Conservation (phyloP, 2,888 invertebrate genomes). For the Argyresthia albistria region DNA sequence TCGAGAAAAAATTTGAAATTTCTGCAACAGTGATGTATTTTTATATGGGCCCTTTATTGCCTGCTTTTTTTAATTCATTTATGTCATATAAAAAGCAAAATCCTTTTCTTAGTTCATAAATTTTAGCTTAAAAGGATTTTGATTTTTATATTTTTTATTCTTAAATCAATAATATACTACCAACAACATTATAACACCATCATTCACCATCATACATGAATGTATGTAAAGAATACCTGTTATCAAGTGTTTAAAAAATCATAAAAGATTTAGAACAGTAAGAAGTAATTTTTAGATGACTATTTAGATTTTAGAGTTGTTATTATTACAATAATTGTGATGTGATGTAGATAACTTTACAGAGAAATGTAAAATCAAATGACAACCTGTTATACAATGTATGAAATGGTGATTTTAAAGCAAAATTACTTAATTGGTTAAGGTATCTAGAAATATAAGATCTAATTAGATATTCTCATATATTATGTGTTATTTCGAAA, state of each 20-base stretch:
- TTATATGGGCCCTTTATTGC: background rate
- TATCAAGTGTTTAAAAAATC: too few species aligned
- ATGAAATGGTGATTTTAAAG: too few species aligned
- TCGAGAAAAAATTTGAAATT: slow-evolving; percentile 35
- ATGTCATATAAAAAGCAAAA: background rate
- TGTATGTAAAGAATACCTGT: too few species aligned
- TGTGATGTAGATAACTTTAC: background rate
- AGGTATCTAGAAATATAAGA: too few species aligned
- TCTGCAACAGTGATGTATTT: background rate
- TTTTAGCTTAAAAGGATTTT: background rate
- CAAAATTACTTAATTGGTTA: too few species aligned
- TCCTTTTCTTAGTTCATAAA: background rate
- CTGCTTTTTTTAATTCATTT: background rate
- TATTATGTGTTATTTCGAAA: too few species aligned
- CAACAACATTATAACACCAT: too few species aligned
- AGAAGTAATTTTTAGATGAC: slow-evolving; percentile 43
- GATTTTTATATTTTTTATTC: background rate
- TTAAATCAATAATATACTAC: too few species aligned
- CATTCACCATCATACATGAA: too few species aligned
- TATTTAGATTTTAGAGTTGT: slow-evolving; percentile 30
- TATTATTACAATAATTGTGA: background rate
- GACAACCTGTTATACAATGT: too few species aligned
- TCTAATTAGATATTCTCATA: too few species aligned
- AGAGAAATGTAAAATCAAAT: background rate
- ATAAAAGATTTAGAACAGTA: background rate